Conservation (phyloP, 2,797 vertebrate genomes). For the Setipinna tenuifilis region DNA sequence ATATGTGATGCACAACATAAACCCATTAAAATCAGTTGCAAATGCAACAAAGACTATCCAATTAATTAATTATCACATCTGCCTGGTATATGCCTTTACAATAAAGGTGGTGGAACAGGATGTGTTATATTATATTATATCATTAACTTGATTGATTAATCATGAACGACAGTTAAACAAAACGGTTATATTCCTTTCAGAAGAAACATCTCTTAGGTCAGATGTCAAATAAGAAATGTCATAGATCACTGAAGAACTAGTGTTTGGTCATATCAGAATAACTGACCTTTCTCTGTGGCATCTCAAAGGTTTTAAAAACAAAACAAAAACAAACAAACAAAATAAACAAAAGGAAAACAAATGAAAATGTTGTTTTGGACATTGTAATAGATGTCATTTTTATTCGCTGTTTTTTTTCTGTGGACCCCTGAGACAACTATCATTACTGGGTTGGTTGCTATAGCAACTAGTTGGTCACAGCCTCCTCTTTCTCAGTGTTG, state of each 20-base stretch:
- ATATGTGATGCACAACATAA: not conserved
- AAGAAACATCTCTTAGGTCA: not conserved
- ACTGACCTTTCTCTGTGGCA: not conserved
- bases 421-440: conserved; percentile 20
- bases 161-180: not conserved
- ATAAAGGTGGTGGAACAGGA: not conserved
- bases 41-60: not conserved
- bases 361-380: not conserved
- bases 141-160: not conserved
- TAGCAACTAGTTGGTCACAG: conserved; percentile 56
- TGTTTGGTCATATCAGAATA: not conserved
- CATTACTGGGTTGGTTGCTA: conserved; percentile 55
- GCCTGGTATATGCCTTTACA: not conserved
- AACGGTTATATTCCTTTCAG: not conserved
- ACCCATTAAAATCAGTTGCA: not conserved
- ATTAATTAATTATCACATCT: not conserved
- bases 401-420: not conserved
- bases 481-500: conserved; percentile 57
- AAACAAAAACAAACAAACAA: not conserved
- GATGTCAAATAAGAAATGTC: not conserved
- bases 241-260: not conserved
- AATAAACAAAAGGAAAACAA: not conserved
- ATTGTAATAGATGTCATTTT: not conserved
- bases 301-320: not conserved
- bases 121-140: not conserved